Evolutionary conservation across 2,113 vertebrate species (phyloP).

Genomic region (Pelecanus crispus): DNA sequence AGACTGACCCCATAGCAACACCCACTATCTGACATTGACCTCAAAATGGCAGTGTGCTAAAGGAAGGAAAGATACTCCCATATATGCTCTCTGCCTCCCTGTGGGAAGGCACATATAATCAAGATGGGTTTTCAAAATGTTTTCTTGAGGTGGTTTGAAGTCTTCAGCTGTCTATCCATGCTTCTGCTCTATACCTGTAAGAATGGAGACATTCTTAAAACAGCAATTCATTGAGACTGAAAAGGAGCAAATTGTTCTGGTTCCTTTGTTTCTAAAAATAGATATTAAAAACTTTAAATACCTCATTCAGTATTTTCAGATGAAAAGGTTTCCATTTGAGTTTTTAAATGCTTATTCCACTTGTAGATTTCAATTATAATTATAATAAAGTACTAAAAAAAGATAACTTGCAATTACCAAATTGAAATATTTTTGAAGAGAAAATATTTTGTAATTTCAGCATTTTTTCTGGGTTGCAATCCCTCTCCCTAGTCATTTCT

Average conservation of each 20-base stretch:
- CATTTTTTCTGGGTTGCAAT: neutral
- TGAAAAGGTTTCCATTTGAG: neutral
- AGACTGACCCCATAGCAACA: neutral
- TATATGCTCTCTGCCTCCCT: neutral
- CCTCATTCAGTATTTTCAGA: neutral
- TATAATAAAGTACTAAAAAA: neutral
- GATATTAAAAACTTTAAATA: neutral
- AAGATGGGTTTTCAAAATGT: neutral
- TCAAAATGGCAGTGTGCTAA: neutral
- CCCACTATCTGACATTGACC: neutral
- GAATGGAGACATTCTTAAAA: neutral
- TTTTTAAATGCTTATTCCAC: neutral
- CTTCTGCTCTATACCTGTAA: neutral
- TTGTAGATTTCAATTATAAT: conserved; percentile 1
- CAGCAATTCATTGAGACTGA: neutral
- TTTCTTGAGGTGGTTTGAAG: neutral
- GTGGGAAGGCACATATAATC: neutral
- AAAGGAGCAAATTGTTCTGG: neutral
- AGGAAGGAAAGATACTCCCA: neutral
- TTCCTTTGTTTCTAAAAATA: neutral
- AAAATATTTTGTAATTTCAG: conserved; percentile 9
- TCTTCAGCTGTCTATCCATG: neutral
- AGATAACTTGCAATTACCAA: neutral
- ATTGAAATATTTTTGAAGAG: conserved; percentile 22
- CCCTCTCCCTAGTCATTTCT: neutral